Evolutionary conservation across 2,113 vertebrate species (phyloP).

Genomic region (Ameiurus melas): DNA sequence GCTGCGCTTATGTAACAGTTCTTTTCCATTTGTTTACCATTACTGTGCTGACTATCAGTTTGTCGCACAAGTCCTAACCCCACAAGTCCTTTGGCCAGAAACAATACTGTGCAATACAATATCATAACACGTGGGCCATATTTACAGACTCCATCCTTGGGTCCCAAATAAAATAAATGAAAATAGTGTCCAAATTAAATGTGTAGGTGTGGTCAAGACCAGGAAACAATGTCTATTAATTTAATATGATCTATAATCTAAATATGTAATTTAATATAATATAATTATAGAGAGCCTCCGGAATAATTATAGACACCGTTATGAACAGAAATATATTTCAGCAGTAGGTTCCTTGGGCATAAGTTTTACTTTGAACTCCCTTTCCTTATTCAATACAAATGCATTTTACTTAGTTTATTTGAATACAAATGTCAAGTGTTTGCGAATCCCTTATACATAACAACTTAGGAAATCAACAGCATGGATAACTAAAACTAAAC

Average conservation of each 20-base stretch:
- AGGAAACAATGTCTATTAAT: background rate
- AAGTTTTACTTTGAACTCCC: background rate
- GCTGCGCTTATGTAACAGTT: conserved; percentile 20
- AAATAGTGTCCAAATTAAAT: background rate
- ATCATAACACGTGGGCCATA: background rate
- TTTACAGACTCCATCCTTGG: no score
- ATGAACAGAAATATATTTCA: background rate
- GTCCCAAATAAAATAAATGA: background rate
- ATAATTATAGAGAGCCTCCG: background rate
- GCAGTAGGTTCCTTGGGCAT: background rate
- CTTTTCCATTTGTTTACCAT: background rate
- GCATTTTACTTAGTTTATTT: background rate
- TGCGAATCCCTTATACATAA: background rate
- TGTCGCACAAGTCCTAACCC: background rate
- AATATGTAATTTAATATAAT: no score
- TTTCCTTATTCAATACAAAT: background rate
- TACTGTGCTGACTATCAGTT: background rate
- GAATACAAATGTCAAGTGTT: background rate
- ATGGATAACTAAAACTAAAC: background rate
- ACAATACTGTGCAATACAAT: background rate
- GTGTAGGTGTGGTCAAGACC: background rate
- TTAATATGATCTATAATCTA: background rate
- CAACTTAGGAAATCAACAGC: background rate
- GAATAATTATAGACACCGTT: background rate
- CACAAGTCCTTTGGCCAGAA: background rate